phyloP scores from a whole-genome alignment of 2,888 invertebrate species.

The Xestia sexstrigata region DNA sequence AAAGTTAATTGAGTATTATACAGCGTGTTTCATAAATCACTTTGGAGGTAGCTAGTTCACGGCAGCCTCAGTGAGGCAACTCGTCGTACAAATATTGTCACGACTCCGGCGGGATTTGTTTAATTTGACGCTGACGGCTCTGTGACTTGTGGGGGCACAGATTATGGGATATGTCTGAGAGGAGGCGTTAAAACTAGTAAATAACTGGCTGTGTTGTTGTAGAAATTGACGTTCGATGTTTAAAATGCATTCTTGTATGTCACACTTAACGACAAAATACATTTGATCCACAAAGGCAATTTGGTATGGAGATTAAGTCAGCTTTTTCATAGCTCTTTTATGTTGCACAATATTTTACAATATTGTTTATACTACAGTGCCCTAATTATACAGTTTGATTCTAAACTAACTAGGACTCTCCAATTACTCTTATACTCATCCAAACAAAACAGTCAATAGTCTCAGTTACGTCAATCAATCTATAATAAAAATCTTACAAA shows the following conservation, averaged over 20 bases:
- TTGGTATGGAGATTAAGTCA: background rate
- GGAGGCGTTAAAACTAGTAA: background rate
- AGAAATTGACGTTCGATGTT: background rate
- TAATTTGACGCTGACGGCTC: slow-evolving; percentile 84
- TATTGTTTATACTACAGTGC: background rate
- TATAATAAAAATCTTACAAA: slow-evolving; percentile 46
- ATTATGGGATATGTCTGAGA: slow-evolving; percentile 68
- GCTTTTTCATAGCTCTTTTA: background rate
- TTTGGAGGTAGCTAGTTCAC: slow-evolving; percentile 22
- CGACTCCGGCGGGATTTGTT: slow-evolving; percentile 85
- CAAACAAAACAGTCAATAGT: background rate
- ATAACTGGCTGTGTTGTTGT: background rate
- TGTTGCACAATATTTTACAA: background rate
- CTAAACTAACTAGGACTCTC: background rate
- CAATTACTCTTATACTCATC: background rate
- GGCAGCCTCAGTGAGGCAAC: slow-evolving; percentile 66
- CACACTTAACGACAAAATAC: background rate
- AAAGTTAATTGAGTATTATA: slow-evolving; percentile 13
- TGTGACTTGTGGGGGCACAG: slow-evolving; percentile 72
- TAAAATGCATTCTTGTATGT: background rate
- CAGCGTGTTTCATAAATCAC: slow-evolving; percentile 23
- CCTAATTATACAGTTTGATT: background rate
- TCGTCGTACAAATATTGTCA: slow-evolving; percentile 86
- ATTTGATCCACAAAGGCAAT: background rate
- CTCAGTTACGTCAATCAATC: slow-evolving; percentile 14